Conservation (phyloP, 2,888 invertebrate genomes). For the Clunio marinus region DNA sequence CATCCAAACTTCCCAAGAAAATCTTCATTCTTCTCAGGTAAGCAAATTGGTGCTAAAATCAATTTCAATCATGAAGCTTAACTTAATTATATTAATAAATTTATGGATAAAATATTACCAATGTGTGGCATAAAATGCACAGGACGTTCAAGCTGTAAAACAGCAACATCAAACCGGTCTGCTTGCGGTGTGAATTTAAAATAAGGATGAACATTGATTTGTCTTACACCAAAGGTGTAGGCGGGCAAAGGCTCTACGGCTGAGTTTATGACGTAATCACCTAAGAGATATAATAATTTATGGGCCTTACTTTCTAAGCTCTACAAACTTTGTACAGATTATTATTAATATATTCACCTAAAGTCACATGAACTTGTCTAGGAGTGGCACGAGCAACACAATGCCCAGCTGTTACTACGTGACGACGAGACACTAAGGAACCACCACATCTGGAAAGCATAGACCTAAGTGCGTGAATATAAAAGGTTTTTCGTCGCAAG, state of each 20-base stretch:
- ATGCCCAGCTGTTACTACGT: constrained; percentile 91
- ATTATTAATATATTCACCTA: constrained; percentile 42
- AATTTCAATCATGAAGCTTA: constrained; percentile 23
- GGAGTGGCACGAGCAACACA: constrained; percentile 89
- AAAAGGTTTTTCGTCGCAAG: neutral
- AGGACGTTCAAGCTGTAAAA: constrained; percentile 76
- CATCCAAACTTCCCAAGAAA: constrained; percentile 88
- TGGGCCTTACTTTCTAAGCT: neutral
- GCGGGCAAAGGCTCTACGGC: constrained; percentile 87
- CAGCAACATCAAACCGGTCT: constrained; percentile 86
- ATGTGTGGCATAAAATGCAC: constrained; percentile 90
- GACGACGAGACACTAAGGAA: constrained; percentile 81
- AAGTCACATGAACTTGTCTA: constrained; percentile 83
- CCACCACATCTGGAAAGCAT: constrained; percentile 73
- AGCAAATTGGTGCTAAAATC: constrained; percentile 74
- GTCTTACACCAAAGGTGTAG: constrained; percentile 86
- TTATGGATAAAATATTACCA: no score
- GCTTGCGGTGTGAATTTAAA: constrained; percentile 92
- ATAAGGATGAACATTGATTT: constrained; percentile 86
- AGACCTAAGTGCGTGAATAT: constrained; percentile 39
- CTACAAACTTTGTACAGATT: neutral
- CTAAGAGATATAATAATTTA: constrained; percentile 52
- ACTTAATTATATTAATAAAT: neutral
- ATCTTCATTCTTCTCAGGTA: constrained; percentile 84
- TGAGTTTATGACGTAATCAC: constrained; percentile 91